Percentiles rank a stretch among this genome's conserved stretches.
These are phyloP conservation scores for Thecophora atra DNA, from an alignment of 2,888 invertebrate genomes.

Conservation along the genomic window DNA sequence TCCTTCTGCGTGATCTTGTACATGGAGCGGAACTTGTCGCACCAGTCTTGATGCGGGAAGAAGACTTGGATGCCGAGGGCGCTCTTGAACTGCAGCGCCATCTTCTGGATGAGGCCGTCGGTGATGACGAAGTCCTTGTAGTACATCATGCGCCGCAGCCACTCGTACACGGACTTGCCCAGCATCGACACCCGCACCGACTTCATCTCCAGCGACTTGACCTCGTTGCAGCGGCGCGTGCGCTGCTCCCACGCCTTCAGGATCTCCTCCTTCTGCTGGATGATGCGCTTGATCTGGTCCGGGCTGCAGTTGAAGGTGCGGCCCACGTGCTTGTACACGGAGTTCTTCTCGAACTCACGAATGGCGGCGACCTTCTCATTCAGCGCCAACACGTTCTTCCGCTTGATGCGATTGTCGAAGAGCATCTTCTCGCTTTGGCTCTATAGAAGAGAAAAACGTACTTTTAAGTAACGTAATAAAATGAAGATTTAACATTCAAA, in stretches of 20 bases:
- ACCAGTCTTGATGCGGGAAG: constrained; percentile 62
- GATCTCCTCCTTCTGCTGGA: constrained; percentile 58
- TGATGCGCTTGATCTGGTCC: constrained; percentile 63
- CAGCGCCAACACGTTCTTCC: constrained; percentile 61
- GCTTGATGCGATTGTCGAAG: constrained; percentile 62
- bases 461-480: constrained; percentile 19
- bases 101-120: constrained; percentile 61
- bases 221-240: constrained; percentile 56
- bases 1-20: constrained; percentile 57
- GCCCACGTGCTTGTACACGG: constrained; percentile 63
- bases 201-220: constrained; percentile 57
- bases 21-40: constrained; percentile 58
- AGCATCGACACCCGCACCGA: constrained; percentile 60
- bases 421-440: constrained; percentile 54
- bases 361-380: constrained; percentile 63
- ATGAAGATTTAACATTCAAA: neutral
- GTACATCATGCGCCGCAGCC: constrained; percentile 64
- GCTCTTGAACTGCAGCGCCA: constrained; percentile 62
- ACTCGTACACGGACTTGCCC: constrained; percentile 62
- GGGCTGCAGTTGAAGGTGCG: constrained; percentile 62
- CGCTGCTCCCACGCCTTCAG: constrained; percentile 62
- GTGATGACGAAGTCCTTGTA: constrained; percentile 61
- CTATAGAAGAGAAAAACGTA: constrained; percentile 42
- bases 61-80: constrained; percentile 59
- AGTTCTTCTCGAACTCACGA: constrained; percentile 60